Percentiles rank a stretch among this genome's conserved stretches.
Conservation (phyloP, 92 coral and sea anemone genomes). For the Porites cylindrica region DNA sequence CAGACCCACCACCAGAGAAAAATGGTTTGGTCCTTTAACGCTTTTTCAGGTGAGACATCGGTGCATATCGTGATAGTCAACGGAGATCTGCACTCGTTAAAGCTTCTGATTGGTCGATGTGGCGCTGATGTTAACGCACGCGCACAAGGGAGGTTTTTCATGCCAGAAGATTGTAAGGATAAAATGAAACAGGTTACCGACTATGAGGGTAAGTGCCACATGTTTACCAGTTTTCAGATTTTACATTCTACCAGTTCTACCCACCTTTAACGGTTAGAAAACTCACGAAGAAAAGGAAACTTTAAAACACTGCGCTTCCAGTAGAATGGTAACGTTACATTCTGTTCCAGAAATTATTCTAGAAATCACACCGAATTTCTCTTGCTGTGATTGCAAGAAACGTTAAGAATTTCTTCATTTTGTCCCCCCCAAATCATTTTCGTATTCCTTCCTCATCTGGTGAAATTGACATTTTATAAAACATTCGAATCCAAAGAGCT, state of each 20-base stretch:
- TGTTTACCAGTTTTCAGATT: neutral
- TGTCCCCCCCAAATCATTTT: neutral
- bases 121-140: slow-evolving; percentile 82
- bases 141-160: slow-evolving; percentile 77
- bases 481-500: too few species aligned
- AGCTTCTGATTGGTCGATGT: slow-evolving; percentile 61
- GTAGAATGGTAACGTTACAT: too few species aligned
- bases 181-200: slow-evolving; percentile 66
- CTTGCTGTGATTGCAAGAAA: too few species aligned
- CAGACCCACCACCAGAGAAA: too few species aligned
- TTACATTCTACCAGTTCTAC: neutral
- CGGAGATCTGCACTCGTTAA: slow-evolving; percentile 79
- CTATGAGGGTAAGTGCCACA: slow-evolving; percentile 61
- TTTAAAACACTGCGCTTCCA: too few species aligned
- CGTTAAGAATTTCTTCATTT: neutral
- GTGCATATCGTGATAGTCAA: slow-evolving; percentile 84
- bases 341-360: too few species aligned
- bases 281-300: neutral
- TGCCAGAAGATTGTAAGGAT: slow-evolving; percentile 84
- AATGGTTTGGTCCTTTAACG: neutral
- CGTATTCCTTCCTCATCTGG: neutral
- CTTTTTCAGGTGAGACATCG: slow-evolving; percentile 76
- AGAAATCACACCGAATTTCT: too few species aligned
- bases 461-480: too few species aligned
- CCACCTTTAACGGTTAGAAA: too few species aligned